These are phyloP conservation scores for Polypedilum vanderplanki DNA, from an alignment of 1,140 invertebrate genomes.

Conservation along the genomic window DNA sequence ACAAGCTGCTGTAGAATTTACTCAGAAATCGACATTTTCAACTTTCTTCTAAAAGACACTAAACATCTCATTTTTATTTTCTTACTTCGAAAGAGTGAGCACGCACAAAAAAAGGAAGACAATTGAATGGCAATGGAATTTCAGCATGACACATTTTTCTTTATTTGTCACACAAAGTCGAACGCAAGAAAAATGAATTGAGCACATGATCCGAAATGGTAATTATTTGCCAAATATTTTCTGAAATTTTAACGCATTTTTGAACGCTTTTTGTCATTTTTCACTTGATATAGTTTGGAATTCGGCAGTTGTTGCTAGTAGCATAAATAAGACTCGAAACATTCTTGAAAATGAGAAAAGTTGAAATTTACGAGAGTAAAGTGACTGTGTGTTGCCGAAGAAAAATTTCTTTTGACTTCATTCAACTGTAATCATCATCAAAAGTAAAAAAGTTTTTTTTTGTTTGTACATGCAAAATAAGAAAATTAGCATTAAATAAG, in stretches of 20 bases:
- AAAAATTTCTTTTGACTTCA: not conserved
- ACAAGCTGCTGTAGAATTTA: too few species aligned
- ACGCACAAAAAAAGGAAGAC: not conserved
- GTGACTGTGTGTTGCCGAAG: not conserved
- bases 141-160: conserved; percentile 24
- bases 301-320: not conserved
- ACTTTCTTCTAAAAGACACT: not conserved
- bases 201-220: conserved; percentile 11
- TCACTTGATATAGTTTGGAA: not conserved
- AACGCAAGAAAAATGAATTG: not conserved
- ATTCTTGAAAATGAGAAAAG: not conserved
- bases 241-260: too few species aligned
- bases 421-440: conserved; percentile 9
- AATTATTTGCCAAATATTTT: not conserved
- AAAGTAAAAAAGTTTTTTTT: not conserved
- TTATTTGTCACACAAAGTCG: conserved; percentile 14
- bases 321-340: conserved; percentile 8
- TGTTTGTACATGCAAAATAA: not conserved
- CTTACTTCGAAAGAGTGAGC: not conserved
- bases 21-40: too few species aligned
- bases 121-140: not conserved
- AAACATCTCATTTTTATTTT: not conserved
- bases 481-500: conserved; percentile 5
- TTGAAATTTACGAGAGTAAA: not conserved
- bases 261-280: not conserved